Base-by-base conservation (phyloP, 2,797 vertebrate genomes). In the Hylomyscus alleni region DNA sequence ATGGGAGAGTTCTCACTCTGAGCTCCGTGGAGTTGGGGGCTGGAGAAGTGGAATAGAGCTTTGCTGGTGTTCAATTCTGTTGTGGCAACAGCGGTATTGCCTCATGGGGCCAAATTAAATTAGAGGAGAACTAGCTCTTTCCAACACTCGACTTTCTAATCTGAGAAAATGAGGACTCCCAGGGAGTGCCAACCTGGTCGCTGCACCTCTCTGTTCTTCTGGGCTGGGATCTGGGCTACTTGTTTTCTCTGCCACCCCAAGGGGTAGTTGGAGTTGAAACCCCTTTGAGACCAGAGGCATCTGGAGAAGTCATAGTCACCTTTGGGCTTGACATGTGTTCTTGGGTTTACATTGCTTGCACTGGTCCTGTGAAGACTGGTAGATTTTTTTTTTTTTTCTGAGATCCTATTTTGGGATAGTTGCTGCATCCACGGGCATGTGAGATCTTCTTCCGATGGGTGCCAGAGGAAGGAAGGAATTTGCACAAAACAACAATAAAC, bases 161-260 rank as follows among this genome's bases (percentile, higher is more conserved):
- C 78, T 72, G 86, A 96, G 78, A 84, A 95, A 93, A 96, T 62
- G 62, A 92, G 73, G 54, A 60, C 69, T 95, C 93, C 44, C 40
- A 12, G 50, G 6, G 82, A 94, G 80, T 56, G 40, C 34, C 75
- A 86, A 50, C 82, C 69, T 52, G 58, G 47, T 75, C 44, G 4
- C 56, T 47, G 34, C 50, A 69, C 14, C 89, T 44, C 67, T 76
- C 1, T 13, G 8, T 40, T 91, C 58, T 52, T 89, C 62, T 58
- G 19, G 90, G 26, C 34, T 89, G 15, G 65, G 31, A 50, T 84
- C 44, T 83, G 60, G 54, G 47, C 31, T 83, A 3, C 2, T 0
- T 19, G 20, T 67, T 65, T 31, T 20, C 47, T 72, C 10, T 13
- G 9, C 34, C 62, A 44, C n/a, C 9, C 37, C 20, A 56, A 50